Evolutionary conservation across 2,113 vertebrate species (phyloP).

Genomic region (Hyperopisus bebe): DNA sequence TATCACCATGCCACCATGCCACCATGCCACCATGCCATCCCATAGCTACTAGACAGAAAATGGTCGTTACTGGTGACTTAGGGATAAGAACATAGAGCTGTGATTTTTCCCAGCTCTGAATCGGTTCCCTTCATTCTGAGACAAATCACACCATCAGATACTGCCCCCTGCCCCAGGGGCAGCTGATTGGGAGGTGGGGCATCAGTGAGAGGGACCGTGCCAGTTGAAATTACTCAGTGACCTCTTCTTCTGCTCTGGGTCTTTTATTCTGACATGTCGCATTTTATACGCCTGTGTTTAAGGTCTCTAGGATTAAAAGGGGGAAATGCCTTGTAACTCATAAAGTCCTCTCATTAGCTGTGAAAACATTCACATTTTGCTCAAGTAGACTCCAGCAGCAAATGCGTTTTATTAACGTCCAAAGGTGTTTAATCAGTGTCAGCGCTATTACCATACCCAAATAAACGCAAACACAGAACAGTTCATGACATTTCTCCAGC

Average conservation of each 20-base stretch:
- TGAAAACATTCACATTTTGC: not conserved
- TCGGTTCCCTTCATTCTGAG: not conserved
- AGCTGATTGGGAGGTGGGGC: not conserved
- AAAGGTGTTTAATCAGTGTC: not conserved
- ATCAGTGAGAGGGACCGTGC: not conserved
- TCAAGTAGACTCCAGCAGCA: not conserved
- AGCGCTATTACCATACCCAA: not conserved
- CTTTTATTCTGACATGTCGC: not conserved
- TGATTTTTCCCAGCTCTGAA: not conserved
- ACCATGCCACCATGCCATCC: not conserved
- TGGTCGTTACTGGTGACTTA: not conserved
- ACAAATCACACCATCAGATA: not conserved
- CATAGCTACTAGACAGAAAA: not conserved
- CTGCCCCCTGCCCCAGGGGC: not conserved
- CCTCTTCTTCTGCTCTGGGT: not conserved
- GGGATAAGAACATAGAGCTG: not conserved
- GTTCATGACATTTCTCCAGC: not conserved
- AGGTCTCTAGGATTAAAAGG: not conserved
- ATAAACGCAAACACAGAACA: not conserved
- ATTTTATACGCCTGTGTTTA: not conserved
- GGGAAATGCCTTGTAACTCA: not conserved
- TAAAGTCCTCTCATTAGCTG: not conserved
- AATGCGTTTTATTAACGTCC: not conserved
- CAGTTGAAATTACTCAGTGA: not conserved
- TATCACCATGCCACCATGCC: not conserved